A percentile compares a stretch with the other conserved stretches of the same genome.
phyloP scores from a whole-genome alignment of 2,888 invertebrate genomes.

The Fissipunctia ypsillon region DNA sequence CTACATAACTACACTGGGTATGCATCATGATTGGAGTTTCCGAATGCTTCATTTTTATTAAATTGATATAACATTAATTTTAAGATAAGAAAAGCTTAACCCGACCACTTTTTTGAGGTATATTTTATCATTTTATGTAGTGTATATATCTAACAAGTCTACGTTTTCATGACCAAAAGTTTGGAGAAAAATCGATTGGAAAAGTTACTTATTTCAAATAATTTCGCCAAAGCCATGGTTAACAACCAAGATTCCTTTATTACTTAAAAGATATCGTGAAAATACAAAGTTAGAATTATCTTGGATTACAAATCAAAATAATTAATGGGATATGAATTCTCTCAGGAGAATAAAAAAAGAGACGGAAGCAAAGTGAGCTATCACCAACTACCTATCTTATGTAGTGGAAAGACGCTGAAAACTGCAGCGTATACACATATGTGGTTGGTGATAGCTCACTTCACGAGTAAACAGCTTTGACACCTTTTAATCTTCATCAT shows the following conservation, averaged over 20 bases:
- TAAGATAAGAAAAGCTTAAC: constrained; percentile 42
- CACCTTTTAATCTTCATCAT: background rate
- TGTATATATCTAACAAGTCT: constrained; percentile 5
- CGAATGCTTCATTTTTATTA: constrained; percentile 43
- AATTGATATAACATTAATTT: constrained; percentile 28
- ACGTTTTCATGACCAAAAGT: constrained; percentile 6
- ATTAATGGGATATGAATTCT: background rate
- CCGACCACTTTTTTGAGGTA: constrained; percentile 30
- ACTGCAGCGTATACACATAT: no score
- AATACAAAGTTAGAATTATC: constrained; percentile 4
- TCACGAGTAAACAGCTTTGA: background rate
- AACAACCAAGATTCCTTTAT: constrained; percentile 6
- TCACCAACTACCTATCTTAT: background rate
- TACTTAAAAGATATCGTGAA: background rate
- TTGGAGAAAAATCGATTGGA: constrained; percentile 10
- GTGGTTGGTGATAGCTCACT: no score
- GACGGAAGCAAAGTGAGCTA: background rate
- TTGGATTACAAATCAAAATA: background rate
- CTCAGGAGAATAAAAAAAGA: background rate
- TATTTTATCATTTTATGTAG: constrained; percentile 2
- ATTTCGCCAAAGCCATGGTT: constrained; percentile 5
- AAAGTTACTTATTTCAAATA: constrained; percentile 1
- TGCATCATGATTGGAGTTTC: constrained; percentile 44
- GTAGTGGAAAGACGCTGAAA: background rate
- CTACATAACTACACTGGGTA: constrained; percentile 48